Evolutionary conservation across 2,113 vertebrate genomes (phyloP).

Genomic region (Elgaria multicarinata): DNA sequence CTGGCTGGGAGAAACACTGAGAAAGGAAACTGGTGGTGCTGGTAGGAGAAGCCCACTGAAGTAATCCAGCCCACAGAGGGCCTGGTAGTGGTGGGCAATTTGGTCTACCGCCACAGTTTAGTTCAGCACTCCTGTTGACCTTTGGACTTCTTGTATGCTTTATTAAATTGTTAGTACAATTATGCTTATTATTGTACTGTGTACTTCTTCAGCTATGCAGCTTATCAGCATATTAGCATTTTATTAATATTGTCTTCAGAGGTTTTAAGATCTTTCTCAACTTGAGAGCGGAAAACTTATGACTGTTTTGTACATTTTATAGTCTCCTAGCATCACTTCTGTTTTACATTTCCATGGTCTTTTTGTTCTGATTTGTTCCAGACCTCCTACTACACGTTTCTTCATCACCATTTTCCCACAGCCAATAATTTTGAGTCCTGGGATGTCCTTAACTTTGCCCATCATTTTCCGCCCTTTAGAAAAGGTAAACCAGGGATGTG

Average conservation of each 20-base stretch:
- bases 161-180: background rate
- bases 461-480: slow-evolving; percentile 87
- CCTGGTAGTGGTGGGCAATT: too few species aligned
- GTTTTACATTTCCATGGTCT: background rate
- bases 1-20: too few species aligned
- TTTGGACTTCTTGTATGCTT: background rate
- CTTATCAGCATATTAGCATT: background rate
- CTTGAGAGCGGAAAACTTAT: background rate
- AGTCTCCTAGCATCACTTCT: background rate
- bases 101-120: too few species aligned
- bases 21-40: too few species aligned
- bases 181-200: background rate
- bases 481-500: slow-evolving; percentile 76
- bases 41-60: background rate
- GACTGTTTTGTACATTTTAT: background rate
- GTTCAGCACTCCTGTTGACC: background rate
- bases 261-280: background rate
- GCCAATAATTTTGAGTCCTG: slow-evolving; percentile 84
- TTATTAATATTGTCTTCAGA: background rate
- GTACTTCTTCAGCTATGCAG: background rate
- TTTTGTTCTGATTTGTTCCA: slow-evolving; percentile 63
- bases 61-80: background rate
- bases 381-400: slow-evolving; percentile 84
- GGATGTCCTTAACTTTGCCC: slow-evolving; percentile 84
- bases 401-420: slow-evolving; percentile 84